Conservation (phyloP, 2,113 vertebrate genomes). For the Sylvilagus bachmani region DNA sequence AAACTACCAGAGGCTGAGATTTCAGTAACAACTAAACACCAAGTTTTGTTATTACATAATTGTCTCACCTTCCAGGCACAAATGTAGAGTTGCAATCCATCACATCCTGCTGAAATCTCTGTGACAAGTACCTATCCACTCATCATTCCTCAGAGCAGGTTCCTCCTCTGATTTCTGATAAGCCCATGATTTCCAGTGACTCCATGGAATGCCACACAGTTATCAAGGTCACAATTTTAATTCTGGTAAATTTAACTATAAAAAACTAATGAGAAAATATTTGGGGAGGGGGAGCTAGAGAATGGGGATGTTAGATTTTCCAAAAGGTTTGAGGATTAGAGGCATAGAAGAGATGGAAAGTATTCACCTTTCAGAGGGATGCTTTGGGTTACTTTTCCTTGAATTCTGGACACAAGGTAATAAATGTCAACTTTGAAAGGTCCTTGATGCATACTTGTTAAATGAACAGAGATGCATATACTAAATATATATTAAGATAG, state of each 20-base stretch:
- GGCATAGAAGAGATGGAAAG: background rate
- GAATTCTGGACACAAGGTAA: background rate
- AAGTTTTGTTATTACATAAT: background rate
- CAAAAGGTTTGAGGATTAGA: background rate
- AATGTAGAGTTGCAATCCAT: background rate
- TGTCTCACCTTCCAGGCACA: background rate
- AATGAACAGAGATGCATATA: background rate
- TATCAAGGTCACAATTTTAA: background rate
- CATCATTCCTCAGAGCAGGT: background rate
- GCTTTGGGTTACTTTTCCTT: background rate
- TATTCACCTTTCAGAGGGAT: background rate
- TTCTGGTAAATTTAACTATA: background rate
- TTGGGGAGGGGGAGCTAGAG: background rate
- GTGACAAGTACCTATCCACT: accelerated
- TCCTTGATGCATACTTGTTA: background rate
- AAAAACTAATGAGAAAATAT: constrained; percentile 9
- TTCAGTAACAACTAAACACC: background rate
- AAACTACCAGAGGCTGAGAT: background rate
- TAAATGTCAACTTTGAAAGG: background rate
- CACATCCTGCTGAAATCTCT: background rate
- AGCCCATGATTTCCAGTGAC: background rate
- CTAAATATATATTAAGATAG: background rate
- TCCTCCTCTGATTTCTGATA: background rate
- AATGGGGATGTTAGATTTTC: constrained; percentile 3
- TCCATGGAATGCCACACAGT: background rate